Conservation (phyloP, 2,797 vertebrate species). For the Lagorchestes hirsutus region DNA sequence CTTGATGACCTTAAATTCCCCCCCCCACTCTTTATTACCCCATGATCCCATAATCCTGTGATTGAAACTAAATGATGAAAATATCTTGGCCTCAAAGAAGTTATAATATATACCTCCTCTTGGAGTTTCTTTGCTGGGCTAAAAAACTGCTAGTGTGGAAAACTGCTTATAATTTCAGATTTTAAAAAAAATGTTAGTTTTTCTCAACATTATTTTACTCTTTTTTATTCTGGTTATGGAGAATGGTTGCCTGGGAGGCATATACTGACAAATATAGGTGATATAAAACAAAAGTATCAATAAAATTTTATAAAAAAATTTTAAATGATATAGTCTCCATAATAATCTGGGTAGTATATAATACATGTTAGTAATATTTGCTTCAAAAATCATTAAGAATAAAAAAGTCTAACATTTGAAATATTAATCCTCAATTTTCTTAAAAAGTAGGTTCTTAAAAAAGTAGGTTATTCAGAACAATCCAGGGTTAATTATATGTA, state of each 20-base stretch:
- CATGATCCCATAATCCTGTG: not conserved
- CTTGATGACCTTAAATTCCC: not conserved
- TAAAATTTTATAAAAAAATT: not conserved
- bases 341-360: not conserved
- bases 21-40: too few species aligned
- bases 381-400: not conserved
- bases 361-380: not conserved
- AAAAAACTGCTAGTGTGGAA: not conserved
- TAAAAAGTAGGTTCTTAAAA: not conserved
- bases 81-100: not conserved
- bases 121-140: not conserved
- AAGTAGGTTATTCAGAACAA: not conserved
- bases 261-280: not conserved
- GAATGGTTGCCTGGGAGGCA: not conserved
- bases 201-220: not conserved
- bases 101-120: not conserved
- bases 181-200: not conserved
- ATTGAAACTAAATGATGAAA: not conserved
- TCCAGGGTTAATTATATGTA: not conserved
- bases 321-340: not conserved
- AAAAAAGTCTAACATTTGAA: not conserved
- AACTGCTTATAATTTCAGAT: not conserved
- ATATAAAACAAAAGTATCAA: not conserved
- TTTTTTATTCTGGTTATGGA: not conserved
- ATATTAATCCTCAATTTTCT: not conserved